Evolutionary conservation across 2,888 invertebrate genomes (phyloP).

Genomic region (Tetanocera ferruginea): DNA sequence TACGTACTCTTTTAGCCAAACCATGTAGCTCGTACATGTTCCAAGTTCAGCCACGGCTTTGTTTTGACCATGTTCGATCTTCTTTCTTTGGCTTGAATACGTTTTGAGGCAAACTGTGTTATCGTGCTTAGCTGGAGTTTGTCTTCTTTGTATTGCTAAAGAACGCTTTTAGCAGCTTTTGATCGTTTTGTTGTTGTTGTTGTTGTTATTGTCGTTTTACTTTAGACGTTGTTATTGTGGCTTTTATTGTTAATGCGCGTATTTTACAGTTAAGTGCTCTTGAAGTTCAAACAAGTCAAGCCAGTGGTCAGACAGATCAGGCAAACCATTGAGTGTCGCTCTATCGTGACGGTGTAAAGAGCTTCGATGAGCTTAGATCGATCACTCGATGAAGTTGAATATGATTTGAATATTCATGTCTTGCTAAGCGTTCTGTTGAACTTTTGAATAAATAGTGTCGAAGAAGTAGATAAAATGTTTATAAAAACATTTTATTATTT

Average conservation of each 20-base stretch:
- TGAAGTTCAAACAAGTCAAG: conserved; percentile 15
- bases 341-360: too few relatives aligned
- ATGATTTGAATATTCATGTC: too few relatives aligned
- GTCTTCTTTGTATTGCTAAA: background rate
- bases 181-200: conserved; percentile 11
- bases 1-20: conserved; percentile 49
- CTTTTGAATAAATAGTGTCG: too few relatives aligned
- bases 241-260: background rate
- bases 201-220: background rate
- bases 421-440: too few relatives aligned
- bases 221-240: background rate
- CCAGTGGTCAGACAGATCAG: too few relatives aligned
- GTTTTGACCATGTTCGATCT: conserved; percentile 28
- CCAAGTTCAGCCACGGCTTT: conserved; percentile 6
- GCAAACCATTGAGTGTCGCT: too few relatives aligned
- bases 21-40: background rate
- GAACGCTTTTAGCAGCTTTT: conserved; percentile 7
- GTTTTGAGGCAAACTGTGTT: background rate
- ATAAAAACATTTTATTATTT: too few relatives aligned
- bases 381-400: background rate
- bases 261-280: conserved; percentile 31
- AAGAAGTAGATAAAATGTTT: too few relatives aligned
- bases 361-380: background rate
- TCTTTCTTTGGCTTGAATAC: conserved; percentile 2
- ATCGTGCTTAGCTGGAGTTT: conserved; percentile 4